Percentiles rank a stretch among this genome's conserved stretches.
Evolutionary conservation across 2,888 invertebrate genomes (phyloP).

Genomic region (Hirtodrosophila histrioides): DNA sequence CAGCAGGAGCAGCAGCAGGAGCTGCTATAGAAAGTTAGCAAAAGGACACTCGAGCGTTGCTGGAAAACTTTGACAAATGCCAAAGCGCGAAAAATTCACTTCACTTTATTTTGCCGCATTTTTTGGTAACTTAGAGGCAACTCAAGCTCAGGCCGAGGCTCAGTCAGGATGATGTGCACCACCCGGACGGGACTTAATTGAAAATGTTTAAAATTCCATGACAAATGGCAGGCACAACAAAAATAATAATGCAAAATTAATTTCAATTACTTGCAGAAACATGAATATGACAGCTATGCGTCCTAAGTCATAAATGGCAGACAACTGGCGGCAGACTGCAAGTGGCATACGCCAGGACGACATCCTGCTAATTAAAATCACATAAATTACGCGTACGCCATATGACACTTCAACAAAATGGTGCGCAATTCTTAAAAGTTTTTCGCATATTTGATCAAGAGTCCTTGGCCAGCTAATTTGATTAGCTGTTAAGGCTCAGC

Average conservation of each 20-base stretch:
- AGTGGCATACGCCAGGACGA: slow-evolving; percentile 10
- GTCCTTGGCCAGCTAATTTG: slow-evolving; percentile 74
- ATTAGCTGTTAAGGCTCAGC: slow-evolving; percentile 64
- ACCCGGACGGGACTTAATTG: slow-evolving; percentile 63
- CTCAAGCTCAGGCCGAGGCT: slow-evolving; percentile 32
- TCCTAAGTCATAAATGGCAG: slow-evolving; percentile 55
- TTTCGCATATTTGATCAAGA: slow-evolving; percentile 61
- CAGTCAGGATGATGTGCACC: slow-evolving; percentile 54
- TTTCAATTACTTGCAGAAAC: slow-evolving; percentile 76
- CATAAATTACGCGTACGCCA: slow-evolving; percentile 75
- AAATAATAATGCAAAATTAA: slow-evolving; percentile 73
- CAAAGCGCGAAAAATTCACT: slow-evolving; percentile 77
- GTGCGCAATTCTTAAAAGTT: slow-evolving; percentile 52
- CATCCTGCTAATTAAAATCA: slow-evolving; percentile 72
- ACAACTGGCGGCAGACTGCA: slow-evolving; percentile 3
- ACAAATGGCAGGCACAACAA: slow-evolving; percentile 55
- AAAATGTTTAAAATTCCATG: slow-evolving; percentile 78
- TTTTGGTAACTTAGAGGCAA: slow-evolving; percentile 71
- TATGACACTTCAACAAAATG: slow-evolving; percentile 57
- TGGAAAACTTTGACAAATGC: slow-evolving; percentile 78
- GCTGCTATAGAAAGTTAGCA: slow-evolving; percentile 19
- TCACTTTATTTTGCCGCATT: slow-evolving; percentile 61
- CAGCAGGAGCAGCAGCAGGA: slow-evolving; percentile 5
- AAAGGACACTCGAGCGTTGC: slow-evolving; percentile 70
- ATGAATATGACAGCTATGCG: slow-evolving; percentile 78